Conservation (phyloP, 2,113 vertebrate species). For the Theristicus caerulescens region DNA sequence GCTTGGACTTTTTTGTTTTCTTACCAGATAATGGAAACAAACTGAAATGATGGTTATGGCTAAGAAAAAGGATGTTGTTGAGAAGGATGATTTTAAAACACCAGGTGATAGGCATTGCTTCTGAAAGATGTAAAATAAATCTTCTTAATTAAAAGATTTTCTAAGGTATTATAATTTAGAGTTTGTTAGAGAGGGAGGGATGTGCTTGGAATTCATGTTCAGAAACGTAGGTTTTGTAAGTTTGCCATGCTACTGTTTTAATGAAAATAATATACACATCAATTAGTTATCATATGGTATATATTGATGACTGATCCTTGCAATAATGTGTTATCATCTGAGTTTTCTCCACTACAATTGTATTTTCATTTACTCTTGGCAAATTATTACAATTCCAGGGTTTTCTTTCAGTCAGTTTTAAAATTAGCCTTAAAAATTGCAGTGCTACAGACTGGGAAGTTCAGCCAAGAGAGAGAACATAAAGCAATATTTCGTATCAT, state of each 20-base stretch:
- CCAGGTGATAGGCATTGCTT: neutral
- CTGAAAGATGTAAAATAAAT: neutral
- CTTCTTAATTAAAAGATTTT: neutral
- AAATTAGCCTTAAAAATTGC: slow-evolving; percentile 58
- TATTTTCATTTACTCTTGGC: slow-evolving; percentile 57
- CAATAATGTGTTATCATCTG: slow-evolving; percentile 28
- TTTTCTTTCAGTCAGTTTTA: slow-evolving; percentile 8
- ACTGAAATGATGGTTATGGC: neutral
- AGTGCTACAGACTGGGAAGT: neutral
- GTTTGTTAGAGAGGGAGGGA: neutral
- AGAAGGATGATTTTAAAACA: neutral
- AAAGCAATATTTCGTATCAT: slow-evolving; percentile 49
- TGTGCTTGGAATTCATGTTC: neutral
- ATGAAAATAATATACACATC: neutral
- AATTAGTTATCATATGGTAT: slow-evolving; percentile 15
- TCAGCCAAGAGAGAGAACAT: neutral
- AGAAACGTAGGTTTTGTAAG: neutral
- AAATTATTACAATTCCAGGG: slow-evolving; percentile 4
- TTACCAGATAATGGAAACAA: neutral
- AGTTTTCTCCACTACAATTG: slow-evolving; percentile 24
- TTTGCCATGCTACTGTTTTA: neutral
- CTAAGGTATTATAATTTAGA: neutral
- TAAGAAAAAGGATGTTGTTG: neutral
- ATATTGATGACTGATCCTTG: slow-evolving; percentile 34
- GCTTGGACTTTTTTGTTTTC: neutral